Conservation (phyloP, 92 coral and sea anemone genomes). For the Pocillopora meandrina region DNA sequence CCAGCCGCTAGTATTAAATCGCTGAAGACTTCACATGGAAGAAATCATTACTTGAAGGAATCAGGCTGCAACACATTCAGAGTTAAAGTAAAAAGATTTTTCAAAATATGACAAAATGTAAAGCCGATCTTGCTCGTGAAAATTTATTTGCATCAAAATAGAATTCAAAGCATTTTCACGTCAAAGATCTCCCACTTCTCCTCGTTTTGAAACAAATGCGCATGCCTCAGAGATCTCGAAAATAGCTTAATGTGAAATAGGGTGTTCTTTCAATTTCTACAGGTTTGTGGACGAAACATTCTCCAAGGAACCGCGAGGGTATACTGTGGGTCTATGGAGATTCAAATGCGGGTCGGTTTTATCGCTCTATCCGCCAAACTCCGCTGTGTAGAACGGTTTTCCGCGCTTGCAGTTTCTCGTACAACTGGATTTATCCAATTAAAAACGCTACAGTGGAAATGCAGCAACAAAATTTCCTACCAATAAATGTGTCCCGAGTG, state of each 20-base stretch:
- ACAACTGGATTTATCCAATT: slow-evolving; percentile 87
- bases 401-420: slow-evolving; percentile 62
- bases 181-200: background rate
- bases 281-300: slow-evolving; percentile 31
- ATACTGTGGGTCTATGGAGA: slow-evolving; percentile 93
- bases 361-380: slow-evolving; percentile 61
- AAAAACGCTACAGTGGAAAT: slow-evolving; percentile 57
- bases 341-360: slow-evolving; percentile 76
- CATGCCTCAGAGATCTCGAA: background rate
- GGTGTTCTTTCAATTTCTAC: background rate
- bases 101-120: too few species aligned
- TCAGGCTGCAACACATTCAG: too few species aligned
- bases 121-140: too few species aligned
- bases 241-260: background rate
- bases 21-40: too few species aligned
- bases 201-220: background rate
- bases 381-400: slow-evolving; percentile 71
- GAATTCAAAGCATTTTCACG: too few species aligned
- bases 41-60: too few species aligned
- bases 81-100: too few species aligned
- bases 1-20: background rate
- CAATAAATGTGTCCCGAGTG: slow-evolving; percentile 44
- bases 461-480: slow-evolving; percentile 32
- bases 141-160: too few species aligned
- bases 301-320: slow-evolving; percentile 46